Percentiles rank a stretch among this genome's conserved stretches.
Conservation (phyloP, 2,888 invertebrate genomes). For the Escarpia spicata region DNA sequence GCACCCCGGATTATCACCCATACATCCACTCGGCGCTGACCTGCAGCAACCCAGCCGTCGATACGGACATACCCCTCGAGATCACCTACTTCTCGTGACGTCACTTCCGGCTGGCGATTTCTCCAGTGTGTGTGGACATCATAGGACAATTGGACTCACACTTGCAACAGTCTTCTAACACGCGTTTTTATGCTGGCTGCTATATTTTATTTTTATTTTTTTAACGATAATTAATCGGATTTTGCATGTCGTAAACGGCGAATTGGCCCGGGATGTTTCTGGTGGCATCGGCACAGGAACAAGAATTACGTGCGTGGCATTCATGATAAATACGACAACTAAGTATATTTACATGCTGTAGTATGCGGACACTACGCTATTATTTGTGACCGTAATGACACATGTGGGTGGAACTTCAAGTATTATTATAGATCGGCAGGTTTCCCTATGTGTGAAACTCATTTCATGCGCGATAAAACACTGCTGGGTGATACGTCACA, state of each 20-base stretch:
- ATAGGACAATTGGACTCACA: neutral
- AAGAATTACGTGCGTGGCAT: no score
- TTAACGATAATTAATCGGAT: neutral
- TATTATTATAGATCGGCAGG: neutral
- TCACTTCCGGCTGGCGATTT: slow-evolving; percentile 12
- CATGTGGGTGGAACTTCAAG: neutral
- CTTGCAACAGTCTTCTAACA: neutral
- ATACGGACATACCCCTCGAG: neutral
- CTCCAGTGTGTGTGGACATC: neutral
- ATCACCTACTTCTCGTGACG: neutral
- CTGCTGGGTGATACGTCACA: no score
- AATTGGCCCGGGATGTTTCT: no score
- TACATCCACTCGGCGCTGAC: neutral
- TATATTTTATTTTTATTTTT: neutral
- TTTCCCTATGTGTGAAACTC: neutral
- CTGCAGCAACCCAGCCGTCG: neutral
- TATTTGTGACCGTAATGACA: neutral
- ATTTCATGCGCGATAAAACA: neutral
- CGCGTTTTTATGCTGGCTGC: neutral
- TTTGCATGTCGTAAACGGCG: neutral
- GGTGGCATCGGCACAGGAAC: no score
- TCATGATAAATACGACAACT: neutral
- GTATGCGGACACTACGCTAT: neutral
- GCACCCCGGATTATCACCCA: neutral
- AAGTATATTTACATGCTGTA: neutral